Evolutionary conservation across 2,797 vertebrate species (phyloP).

Genomic region (Xerus rutilus): DNA sequence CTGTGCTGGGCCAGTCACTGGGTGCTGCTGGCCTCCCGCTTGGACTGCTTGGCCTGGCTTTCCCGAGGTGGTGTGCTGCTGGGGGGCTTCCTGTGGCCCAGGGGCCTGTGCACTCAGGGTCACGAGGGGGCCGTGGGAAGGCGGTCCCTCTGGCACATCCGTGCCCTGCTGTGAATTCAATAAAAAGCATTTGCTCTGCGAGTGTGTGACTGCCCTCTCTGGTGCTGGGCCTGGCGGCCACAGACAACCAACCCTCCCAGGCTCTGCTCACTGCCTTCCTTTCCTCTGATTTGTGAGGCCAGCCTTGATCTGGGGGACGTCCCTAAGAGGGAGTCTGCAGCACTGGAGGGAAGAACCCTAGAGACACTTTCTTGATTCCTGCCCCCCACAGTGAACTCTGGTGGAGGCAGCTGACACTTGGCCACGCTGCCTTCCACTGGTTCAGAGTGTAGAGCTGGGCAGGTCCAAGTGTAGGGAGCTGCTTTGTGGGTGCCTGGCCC

Average conservation of each 20-base stretch:
- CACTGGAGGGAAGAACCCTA: neutral
- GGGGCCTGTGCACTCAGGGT: neutral
- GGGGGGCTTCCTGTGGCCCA: neutral
- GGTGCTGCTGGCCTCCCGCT: slow-evolving; percentile 57
- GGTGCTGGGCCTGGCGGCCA: neutral
- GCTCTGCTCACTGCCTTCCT: too few relatives aligned
- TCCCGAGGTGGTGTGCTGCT: slow-evolving; percentile 81
- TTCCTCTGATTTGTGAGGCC: neutral
- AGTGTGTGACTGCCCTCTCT: slow-evolving; percentile 34
- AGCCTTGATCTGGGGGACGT: neutral
- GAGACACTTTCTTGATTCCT: neutral
- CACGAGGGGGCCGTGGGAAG: neutral
- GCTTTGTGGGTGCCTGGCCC: too few relatives aligned
- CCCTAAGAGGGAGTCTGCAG: neutral
- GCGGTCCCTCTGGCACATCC: neutral
- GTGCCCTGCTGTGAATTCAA: neutral
- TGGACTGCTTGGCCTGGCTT: slow-evolving; percentile 85
- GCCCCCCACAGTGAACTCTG: neutral
- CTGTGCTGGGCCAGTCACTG: neutral
- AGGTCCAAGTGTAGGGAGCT: too few relatives aligned
- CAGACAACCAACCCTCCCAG: neutral
- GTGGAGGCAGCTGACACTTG: neutral
- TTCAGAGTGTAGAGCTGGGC: neutral
- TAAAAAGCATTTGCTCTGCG: slow-evolving; percentile 86
- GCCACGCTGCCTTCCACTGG: neutral